Conservation (phyloP, 2,113 vertebrate genomes). For the Fukomys damarensis region DNA sequence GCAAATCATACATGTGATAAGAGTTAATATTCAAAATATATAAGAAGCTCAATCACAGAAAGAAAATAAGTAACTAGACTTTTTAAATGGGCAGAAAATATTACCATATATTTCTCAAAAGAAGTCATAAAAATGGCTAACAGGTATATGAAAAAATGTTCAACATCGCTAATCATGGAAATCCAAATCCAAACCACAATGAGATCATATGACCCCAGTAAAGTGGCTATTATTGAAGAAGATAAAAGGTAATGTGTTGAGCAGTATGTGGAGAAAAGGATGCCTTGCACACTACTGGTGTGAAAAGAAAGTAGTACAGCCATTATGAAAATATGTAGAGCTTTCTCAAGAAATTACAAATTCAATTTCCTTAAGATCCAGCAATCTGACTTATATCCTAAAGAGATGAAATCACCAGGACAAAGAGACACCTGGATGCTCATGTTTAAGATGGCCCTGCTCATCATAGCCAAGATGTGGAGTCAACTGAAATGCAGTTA, state of each 20-base stretch:
- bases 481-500: background rate
- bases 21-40: background rate
- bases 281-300: background rate
- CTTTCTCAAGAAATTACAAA: background rate
- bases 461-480: background rate
- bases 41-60: background rate
- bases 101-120: background rate
- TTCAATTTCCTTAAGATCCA: background rate
- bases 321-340: background rate
- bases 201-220: too few species aligned
- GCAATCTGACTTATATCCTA: background rate
- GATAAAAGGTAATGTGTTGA: background rate
- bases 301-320: background rate
- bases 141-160: background rate
- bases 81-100: background rate
- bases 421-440: background rate
- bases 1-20: background rate
- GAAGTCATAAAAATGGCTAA: background rate
- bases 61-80: background rate
- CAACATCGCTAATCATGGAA: background rate
- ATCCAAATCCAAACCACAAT: background rate
- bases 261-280: background rate
- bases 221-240: background rate
- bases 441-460: background rate
- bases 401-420: background rate